Conservation (phyloP, 2,888 invertebrate genomes). For the Xylocampa areola region DNA sequence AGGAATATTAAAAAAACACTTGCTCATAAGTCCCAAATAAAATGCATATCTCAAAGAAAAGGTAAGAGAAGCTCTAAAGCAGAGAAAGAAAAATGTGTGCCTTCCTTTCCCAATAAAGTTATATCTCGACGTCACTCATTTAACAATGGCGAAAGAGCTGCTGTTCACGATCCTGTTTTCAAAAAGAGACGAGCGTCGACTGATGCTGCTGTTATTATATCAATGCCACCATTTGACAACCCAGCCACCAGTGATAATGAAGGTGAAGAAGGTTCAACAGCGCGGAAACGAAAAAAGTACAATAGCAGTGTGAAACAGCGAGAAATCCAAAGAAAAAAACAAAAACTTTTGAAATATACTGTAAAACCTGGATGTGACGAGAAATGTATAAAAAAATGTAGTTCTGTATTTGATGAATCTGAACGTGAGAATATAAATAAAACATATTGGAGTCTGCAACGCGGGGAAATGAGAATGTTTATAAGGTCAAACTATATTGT, state of each 20-base stretch:
- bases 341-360: slow-evolving; percentile 15
- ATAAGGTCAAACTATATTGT: slow-evolving; percentile 25
- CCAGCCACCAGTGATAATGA: slow-evolving; percentile 10
- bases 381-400: slow-evolving; percentile 24
- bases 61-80: too few species aligned
- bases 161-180: too few species aligned
- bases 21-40: neutral
- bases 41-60: too few species aligned
- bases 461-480: slow-evolving; percentile 8
- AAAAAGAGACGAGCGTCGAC: too few species aligned
- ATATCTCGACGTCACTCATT: too few species aligned
- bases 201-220: slow-evolving; percentile 6
- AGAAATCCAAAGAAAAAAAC: slow-evolving; percentile 10
- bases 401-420: slow-evolving; percentile 5
- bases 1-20: slow-evolving; percentile 7
- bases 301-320: slow-evolving; percentile 10
- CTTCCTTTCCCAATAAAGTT: too few species aligned
- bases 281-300: slow-evolving; percentile 13
- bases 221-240: slow-evolving; percentile 10
- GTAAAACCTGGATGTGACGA: slow-evolving; percentile 22
- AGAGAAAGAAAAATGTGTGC: too few species aligned
- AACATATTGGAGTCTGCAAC: slow-evolving; percentile 17
- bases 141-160: too few species aligned
- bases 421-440: slow-evolving; percentile 25
- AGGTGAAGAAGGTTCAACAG: too few species aligned